Base-by-base conservation (phyloP, 2,113 vertebrate species). In the Notechis scutatus region DNA sequence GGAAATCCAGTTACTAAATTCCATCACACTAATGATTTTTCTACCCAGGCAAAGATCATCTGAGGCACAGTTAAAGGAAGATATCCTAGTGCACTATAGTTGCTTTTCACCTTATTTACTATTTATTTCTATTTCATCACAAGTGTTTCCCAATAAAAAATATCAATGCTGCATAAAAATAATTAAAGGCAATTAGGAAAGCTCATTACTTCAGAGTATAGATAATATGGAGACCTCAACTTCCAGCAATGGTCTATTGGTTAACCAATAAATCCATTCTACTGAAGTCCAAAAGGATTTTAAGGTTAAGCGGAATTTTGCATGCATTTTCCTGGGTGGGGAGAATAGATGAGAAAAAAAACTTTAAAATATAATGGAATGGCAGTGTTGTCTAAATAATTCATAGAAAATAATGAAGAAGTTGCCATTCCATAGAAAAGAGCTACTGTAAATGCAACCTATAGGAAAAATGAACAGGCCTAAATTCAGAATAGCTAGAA, bases 291-390 rank as follows among this genome's bases (percentile, higher is more conserved):
- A 0, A 29, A 29, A 94, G 54, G 85, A 4, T 89, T 81, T 39
- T 88, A 94, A 95, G 95, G n/a, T 39, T 93, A 61, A 93, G 57
- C 24, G n/a, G 47, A 90, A 90, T 87, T 61, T 39, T 90, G 21
- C 61, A 85, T 93, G 81, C 88, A 89, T 93, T 94, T 94, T 81
- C 74, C 93, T 96, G 93, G 94, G 94, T 90, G 92, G 94, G 18
- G 34, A 42, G 74, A 39, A 45, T 10, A 50, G 9, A 47, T 52
- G 6, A 87, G 12, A 42, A 87, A 7, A 86, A 47, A 45, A 54
- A 14, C 14, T 54, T 21, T 23, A 81, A n/a, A 29, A 50, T 87
- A 26, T 87, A 87, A 87, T 87, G 29, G 26, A 54, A 7, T 54
- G 86, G 8, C 86, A n/a, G 12, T 52, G 86, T 52, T 52, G 14